These are phyloP conservation scores for Tholera decimalis DNA, from an alignment of 2,888 invertebrate genomes.

Conservation along the genomic window DNA sequence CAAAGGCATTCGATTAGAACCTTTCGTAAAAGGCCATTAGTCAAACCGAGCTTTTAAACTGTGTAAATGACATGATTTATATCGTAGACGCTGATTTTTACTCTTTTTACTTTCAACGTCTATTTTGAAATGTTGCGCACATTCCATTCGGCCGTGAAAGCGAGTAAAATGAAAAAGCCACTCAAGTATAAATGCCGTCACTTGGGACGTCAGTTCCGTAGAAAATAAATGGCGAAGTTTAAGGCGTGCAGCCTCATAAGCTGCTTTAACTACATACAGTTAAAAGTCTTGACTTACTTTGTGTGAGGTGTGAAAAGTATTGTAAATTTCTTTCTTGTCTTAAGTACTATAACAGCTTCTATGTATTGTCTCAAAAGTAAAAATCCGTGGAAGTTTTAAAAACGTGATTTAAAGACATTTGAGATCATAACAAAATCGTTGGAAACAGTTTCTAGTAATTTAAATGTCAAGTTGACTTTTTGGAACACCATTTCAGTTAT, in stretches of 20 bases:
- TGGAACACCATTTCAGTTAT: background rate
- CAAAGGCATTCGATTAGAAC: conserved; percentile 70
- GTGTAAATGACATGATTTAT: conserved; percentile 83
- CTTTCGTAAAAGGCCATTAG: conserved; percentile 77
- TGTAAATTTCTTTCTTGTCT: conserved; percentile 6
- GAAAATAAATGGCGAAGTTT: conserved; percentile 51
- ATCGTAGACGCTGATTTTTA: conserved; percentile 76
- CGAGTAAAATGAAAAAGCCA: conserved; percentile 76
- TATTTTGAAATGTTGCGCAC: conserved; percentile 79
- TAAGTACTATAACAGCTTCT: background rate
- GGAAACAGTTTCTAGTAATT: background rate
- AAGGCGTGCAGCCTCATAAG: conserved; percentile 9
- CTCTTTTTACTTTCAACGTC: conserved; percentile 71
- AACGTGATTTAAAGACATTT: background rate
- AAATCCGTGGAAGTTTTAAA: background rate
- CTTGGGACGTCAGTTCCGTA: conserved; percentile 51
- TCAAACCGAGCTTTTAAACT: conserved; percentile 81
- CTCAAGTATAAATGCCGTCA: conserved; percentile 71
- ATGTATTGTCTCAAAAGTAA: background rate
- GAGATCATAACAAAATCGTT: background rate
- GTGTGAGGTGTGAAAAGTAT: conserved; percentile 12
- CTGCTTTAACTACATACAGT: background rate
- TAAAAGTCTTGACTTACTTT: conserved; percentile 28
- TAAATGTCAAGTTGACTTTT: background rate
- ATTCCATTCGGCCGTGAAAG: conserved; percentile 78